Conservation (phyloP, 1,140 invertebrate species). For the Caenorhabditis brenneri region DNA sequence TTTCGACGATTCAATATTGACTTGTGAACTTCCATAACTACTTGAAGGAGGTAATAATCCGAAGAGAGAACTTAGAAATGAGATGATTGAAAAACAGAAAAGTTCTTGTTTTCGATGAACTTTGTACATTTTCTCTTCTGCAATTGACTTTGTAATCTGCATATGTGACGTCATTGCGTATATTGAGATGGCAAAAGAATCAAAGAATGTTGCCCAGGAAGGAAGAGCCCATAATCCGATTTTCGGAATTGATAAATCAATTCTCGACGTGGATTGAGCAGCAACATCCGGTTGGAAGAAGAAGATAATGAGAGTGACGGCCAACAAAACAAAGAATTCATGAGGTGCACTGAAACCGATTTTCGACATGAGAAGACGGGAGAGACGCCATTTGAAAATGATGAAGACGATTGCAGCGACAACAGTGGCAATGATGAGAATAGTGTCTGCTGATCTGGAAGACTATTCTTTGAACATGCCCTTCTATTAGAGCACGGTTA, state of each 20-base stretch:
- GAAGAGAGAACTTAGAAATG: background rate
- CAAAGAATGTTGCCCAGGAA: background rate
- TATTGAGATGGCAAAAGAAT: conserved; percentile 12
- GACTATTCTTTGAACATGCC: background rate
- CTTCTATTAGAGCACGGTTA: background rate
- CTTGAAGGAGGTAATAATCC: conserved; percentile 23
- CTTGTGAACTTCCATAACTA: conserved; percentile 19
- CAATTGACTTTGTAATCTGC: conserved; percentile 32
- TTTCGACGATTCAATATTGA: conserved; percentile 28
- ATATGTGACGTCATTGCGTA: conserved; percentile 17
- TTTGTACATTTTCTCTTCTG: conserved; percentile 38
- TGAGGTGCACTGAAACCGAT: conserved; percentile 22
- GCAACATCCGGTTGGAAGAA: conserved; percentile 25
- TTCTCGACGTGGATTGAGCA: background rate
- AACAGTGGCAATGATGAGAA: conserved; percentile 8
- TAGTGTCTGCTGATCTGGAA: conserved; percentile 15
- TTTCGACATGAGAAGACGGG: background rate
- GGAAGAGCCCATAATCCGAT: background rate
- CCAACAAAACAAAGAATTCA: background rate
- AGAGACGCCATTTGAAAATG: conserved; percentile 27
- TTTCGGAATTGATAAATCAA: conserved; percentile 16
- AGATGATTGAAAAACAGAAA: conserved; percentile 14
- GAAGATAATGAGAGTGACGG: conserved; percentile 9
- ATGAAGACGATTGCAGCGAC: conserved; percentile 3
- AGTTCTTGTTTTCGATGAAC: conserved; percentile 11